A percentile compares a stretch with the other conserved stretches of the same genome.
These are phyloP conservation scores for Rhea americana DNA, from an alignment of 2,113 vertebrate genomes.

Conservation along the genomic window DNA sequence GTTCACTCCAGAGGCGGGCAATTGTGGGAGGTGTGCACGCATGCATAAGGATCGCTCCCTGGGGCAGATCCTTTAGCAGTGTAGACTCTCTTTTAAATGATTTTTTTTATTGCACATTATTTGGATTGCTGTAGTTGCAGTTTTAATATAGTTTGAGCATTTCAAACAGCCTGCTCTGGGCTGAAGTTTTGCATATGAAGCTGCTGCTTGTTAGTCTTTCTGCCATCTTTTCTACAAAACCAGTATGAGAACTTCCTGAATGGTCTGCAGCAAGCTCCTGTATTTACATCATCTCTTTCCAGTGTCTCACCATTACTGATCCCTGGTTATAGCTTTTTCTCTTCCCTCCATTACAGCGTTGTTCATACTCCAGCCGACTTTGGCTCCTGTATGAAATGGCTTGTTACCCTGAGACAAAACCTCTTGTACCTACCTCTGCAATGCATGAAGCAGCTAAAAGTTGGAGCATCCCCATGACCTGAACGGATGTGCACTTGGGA, in stretches of 20 bases:
- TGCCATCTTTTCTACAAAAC: conserved; percentile 28
- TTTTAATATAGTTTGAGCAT: conserved; percentile 6
- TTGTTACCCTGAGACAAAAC: neutral
- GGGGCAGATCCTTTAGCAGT: conserved; percentile 25
- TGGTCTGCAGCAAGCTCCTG: neutral
- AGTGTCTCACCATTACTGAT: neutral
- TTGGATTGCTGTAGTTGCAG: conserved; percentile 4
- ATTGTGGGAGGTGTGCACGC: conserved; percentile 20
- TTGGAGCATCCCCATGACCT: rapidly evolving
- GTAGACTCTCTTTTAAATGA: neutral
- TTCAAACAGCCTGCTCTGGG: conserved; percentile 34
- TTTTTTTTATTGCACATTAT: neutral
- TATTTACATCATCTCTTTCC: neutral
- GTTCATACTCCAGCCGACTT: neutral
- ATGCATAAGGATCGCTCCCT: neutral
- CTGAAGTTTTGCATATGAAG: conserved; percentile 16
- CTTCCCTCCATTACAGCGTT: neutral
- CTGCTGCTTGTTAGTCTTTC: conserved; percentile 9
- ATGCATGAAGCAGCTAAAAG: neutral
- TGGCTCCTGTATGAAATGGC: neutral
- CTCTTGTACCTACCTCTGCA: neutral
- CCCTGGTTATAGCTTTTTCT: rapidly evolving
- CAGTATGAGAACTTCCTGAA: neutral
- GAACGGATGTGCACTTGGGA: rapidly evolving
- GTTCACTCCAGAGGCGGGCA: conserved; percentile 4